Base-by-base conservation (phyloP, 1,140 invertebrate genomes). In the Paracyclopina nana region DNA sequence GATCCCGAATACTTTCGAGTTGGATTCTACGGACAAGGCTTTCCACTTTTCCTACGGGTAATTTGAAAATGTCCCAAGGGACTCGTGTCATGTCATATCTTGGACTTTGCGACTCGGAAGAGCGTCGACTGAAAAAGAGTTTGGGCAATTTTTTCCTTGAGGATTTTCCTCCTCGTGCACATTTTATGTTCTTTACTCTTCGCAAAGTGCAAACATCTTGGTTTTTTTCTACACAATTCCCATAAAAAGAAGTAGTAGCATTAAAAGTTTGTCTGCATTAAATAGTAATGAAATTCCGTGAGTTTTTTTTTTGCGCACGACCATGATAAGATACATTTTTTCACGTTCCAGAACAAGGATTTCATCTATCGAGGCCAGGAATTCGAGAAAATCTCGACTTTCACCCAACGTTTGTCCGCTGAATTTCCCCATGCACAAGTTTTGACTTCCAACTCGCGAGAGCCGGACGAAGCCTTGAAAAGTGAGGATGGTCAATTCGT, bases 1-100 rank as follows among this genome's bases (percentile, higher is more conserved):
- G 85, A 91, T 59, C 84, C 86, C 6, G 88, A 95, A 64, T 98
- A 97, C 63, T 98, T 96, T 61, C 68, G 91, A 16, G 91, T 97
- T 41, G 88, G 85, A 20, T 97, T 92, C 65, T 96, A 90, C 62
- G 92, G 92, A 14, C 73, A 79, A 52, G 82, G 82, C 29, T 87
- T 94, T 63, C 91, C 92, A 5, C 69, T 90, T 0, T 96, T 96
- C 66, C 78, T 95, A 16, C 74, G 85, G 65, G 87, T 92, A 69
- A 72, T 75, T 70, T 16, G 6, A 18, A 38, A 9, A 14, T 38
- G 3, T 38, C 4, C n/a, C n/a, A n/a, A n/a, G n/a, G n/a, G n/a
- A n/a, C n/a, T n/a, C n/a, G n/a, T n/a, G n/a, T n/a, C n/a, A n/a
- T n/a, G n/a, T n/a, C n/a, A n/a, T n/a, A n/a, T n/a, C n/a, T n/a